Evolutionary conservation across 2,888 invertebrate genomes (phyloP).

Genomic region (Platycheirus albimanus): DNA sequence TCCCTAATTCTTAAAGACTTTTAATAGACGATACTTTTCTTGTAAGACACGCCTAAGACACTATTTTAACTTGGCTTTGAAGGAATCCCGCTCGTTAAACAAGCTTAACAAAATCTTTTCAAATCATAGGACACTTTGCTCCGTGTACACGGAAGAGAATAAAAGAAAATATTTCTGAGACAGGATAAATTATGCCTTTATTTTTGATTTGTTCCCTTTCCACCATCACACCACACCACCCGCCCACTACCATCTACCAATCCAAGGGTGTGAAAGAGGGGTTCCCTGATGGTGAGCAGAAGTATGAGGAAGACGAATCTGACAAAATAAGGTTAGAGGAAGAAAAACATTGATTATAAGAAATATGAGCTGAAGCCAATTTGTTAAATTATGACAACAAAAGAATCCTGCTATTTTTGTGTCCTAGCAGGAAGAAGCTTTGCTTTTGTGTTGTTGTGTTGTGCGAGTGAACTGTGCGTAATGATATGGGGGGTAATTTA

Average conservation of each 20-base stretch:
- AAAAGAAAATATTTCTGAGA: slow-evolving; percentile 60
- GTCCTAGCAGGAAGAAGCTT: slow-evolving; percentile 11
- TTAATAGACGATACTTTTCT: too few species aligned
- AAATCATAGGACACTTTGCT: too few species aligned
- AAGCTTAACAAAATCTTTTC: too few species aligned
- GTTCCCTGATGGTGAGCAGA: background rate
- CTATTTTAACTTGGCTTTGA: too few species aligned
- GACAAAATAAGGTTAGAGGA: slow-evolving; percentile 11
- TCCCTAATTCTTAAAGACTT: too few species aligned
- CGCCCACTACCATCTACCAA: background rate
- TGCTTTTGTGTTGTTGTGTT: slow-evolving; percentile 12
- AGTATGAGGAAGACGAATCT: slow-evolving; percentile 11
- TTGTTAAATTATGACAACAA: slow-evolving; percentile 72
- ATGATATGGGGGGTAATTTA: slow-evolving; percentile 8
- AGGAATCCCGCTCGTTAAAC: too few species aligned
- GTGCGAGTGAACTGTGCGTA: background rate
- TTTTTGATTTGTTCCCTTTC: slow-evolving; percentile 54
- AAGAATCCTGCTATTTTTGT: slow-evolving; percentile 55
- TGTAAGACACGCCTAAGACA: too few species aligned
- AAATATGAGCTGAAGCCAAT: slow-evolving; percentile 71
- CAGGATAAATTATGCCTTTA: slow-evolving; percentile 72
- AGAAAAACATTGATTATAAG: slow-evolving; percentile 60
- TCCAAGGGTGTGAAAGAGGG: background rate
- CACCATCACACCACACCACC: too few species aligned
- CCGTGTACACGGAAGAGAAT: too few species aligned